These are phyloP conservation scores for Paramormyrops kingsleyae DNA, from an alignment of 2,113 vertebrate species.

Conservation along the genomic window DNA sequence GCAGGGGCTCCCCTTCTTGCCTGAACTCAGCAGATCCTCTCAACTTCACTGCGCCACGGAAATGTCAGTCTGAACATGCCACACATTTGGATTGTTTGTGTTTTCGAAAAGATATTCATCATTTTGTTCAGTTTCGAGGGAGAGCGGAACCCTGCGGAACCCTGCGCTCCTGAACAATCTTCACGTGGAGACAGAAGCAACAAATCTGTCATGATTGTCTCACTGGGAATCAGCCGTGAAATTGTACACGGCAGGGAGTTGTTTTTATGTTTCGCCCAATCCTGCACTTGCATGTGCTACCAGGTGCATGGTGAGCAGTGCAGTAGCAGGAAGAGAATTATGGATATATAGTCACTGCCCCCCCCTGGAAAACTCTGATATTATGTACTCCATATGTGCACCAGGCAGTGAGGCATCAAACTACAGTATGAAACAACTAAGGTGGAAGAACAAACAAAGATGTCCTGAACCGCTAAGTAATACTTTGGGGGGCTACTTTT, in stretches of 20 bases:
- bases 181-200: background rate
- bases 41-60: background rate
- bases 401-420: background rate
- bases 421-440: background rate
- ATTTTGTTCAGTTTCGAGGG: background rate
- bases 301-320: background rate
- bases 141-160: background rate
- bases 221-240: conserved; percentile 8
- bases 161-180: background rate
- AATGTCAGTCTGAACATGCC: background rate
- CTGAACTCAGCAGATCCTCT: background rate
- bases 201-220: conserved; percentile 11
- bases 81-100: background rate
- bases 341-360: background rate
- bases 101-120: background rate
- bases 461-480: background rate
- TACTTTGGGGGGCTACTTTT: background rate
- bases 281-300: conserved; percentile 3
- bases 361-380: background rate
- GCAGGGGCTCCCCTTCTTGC: background rate
- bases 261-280: background rate
- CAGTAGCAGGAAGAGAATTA: conserved; percentile 3
- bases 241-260: background rate
- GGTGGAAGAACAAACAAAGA: background rate
- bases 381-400: background rate